Conservation (phyloP, 2,797 vertebrate genomes). For the Eurystomus glaucurus region DNA sequence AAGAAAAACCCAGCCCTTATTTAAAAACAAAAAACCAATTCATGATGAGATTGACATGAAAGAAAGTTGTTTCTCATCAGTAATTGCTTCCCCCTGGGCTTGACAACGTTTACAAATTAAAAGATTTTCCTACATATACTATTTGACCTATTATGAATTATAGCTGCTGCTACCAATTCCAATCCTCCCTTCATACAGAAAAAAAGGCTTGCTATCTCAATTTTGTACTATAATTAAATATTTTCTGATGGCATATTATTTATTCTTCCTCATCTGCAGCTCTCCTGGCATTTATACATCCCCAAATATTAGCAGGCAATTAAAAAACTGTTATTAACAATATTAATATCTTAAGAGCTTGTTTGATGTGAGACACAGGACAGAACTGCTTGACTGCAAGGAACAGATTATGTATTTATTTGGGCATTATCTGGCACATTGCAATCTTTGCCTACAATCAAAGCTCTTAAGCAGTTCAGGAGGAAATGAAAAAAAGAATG, state of each 20-base stretch:
- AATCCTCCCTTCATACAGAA: background rate
- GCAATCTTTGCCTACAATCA: background rate
- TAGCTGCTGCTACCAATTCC: constrained; percentile 2
- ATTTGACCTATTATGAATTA: constrained; percentile 40
- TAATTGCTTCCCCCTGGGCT: constrained; percentile 49
- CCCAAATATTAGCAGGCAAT: constrained; percentile 35
- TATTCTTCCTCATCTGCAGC: constrained; percentile 40
- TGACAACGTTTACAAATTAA: constrained; percentile 33
- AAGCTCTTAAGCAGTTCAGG: background rate
- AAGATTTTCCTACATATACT: constrained; percentile 37
- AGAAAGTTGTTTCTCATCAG: constrained; percentile 41
- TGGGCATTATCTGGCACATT: background rate
- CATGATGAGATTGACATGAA: background rate
- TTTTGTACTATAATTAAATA: constrained; percentile 57
- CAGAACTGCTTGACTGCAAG: background rate
- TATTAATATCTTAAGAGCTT: background rate
- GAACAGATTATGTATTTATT: background rate
- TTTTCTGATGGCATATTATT: constrained; percentile 42
- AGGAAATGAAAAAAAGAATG: background rate
- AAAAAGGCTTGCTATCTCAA: background rate
- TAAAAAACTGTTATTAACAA: constrained; percentile 41
- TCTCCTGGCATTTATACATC: constrained; percentile 9
- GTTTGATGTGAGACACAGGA: background rate
- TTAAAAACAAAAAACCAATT: background rate
- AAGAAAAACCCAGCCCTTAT: background rate